phyloP scores from a whole-genome alignment of 2,797 vertebrate genomes.

The Melanotaenia nigrans region DNA sequence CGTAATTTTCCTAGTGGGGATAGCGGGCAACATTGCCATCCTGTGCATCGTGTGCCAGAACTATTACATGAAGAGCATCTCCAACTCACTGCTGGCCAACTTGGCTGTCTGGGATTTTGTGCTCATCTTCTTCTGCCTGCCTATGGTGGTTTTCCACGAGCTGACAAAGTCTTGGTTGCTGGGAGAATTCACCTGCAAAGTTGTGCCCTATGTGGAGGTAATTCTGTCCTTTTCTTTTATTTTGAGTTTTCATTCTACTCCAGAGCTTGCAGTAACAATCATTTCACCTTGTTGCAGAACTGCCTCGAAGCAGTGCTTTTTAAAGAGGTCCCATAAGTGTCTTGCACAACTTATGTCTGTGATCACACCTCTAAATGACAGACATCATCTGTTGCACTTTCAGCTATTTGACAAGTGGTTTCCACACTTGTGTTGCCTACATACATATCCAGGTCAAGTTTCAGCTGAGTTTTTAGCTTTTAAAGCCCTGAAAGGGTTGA shows the following conservation, averaged over 20 bases:
- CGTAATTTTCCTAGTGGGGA: slow-evolving; percentile 93
- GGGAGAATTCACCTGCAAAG: slow-evolving; percentile 96
- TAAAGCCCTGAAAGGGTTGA: slow-evolving; percentile 11
- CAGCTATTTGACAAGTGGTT: neutral
- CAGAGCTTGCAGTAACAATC: neutral
- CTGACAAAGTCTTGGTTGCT: slow-evolving; percentile 96
- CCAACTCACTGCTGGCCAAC: slow-evolving; percentile 96
- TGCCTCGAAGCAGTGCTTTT: slow-evolving; percentile 6
- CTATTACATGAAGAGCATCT: slow-evolving; percentile 99
- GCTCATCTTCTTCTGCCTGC: slow-evolving; percentile 94
- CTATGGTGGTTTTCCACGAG: slow-evolving; percentile 95
- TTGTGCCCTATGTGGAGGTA: slow-evolving; percentile 98
- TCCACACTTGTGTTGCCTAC: neutral
- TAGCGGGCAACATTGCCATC: slow-evolving; percentile 94
- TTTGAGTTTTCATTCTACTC: neutral
- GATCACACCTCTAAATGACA: slow-evolving; percentile 21
- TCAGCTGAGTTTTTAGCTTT: slow-evolving; percentile 25
- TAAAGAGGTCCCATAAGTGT: slow-evolving; percentile 7
- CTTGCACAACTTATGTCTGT: slow-evolving; percentile 21
- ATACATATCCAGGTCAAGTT: slow-evolving; percentile 12
- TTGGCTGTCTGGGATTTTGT: slow-evolving; percentile 97
- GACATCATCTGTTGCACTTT: slow-evolving; percentile 7
- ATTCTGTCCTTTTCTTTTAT: slow-evolving; percentile 3
- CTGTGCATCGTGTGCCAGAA: slow-evolving; percentile 99
- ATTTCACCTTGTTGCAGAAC: neutral